Percentiles rank a stretch among this genome's conserved stretches.
Evolutionary conservation across 2,797 vertebrate species (phyloP).

Genomic region (Melanotaenia trifasciata): DNA sequence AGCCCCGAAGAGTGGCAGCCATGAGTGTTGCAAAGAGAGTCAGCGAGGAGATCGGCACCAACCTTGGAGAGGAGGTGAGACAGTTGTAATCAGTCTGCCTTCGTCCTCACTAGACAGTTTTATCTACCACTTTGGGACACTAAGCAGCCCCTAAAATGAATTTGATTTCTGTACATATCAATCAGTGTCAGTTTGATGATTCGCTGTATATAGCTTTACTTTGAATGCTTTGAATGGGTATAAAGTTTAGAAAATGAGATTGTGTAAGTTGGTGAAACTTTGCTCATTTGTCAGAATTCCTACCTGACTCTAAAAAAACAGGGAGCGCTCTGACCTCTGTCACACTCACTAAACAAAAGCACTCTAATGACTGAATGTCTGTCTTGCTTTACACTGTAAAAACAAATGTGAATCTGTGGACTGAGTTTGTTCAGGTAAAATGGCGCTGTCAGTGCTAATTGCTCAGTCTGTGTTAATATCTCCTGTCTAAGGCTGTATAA

Average conservation of each 20-base stretch:
- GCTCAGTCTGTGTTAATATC: neutral
- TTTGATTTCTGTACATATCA: neutral
- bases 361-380: neutral
- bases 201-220: too few relatives aligned
- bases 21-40: conserved; percentile 99
- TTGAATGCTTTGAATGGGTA: too few relatives aligned
- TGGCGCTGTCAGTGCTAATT: neutral
- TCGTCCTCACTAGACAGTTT: neutral
- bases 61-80: conserved; percentile 95
- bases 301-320: too few relatives aligned
- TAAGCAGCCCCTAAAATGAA: neutral
- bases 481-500: conserved; percentile 20
- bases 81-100: neutral
- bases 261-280: too few relatives aligned
- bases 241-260: too few relatives aligned
- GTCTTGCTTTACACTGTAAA: neutral
- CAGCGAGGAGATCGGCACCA: conserved; percentile 94
- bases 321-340: too few relatives aligned
- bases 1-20: conserved; percentile 95
- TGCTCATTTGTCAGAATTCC: too few relatives aligned
- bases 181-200: neutral
- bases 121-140: neutral
- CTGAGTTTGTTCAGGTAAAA: neutral
- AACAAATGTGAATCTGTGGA: neutral
- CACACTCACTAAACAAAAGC: too few relatives aligned